Evolutionary conservation across 2,888 invertebrate species (phyloP), one percentile per base, ranked within the genome.

Genomic region (Sminthurides aquaticus): DNA sequence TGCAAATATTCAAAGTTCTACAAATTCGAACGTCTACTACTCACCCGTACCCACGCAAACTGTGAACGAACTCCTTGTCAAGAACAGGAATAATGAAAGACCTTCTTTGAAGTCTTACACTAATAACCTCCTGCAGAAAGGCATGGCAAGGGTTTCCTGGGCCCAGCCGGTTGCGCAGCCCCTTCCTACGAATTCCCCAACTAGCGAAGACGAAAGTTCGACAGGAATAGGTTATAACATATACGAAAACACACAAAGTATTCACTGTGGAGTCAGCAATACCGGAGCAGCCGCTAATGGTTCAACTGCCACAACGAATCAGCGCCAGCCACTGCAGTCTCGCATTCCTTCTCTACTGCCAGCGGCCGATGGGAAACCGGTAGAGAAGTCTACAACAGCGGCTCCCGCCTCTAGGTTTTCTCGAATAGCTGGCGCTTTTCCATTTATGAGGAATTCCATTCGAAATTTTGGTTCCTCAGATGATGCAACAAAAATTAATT

Each of bases 121-220:
- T 24, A 57, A 57, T 24, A 70, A 60, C 25, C 69, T 73, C 57
- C 63, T 73, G 11, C 71, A 72, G 34, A 67, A 67, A 34, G 65
- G 66, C 2, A 64, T 66, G 43, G 59, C 69, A 20, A 61, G 72
- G 24, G 72, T 74, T 1, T 70, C 70, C 11, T 74, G 74, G 74
- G 72, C 72, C 2, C 72, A 74, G 49, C 74, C 74, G 1, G 67
- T 74, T 20, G 70, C 72, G 8, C 66, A 66, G 49, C 71, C 71
- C 2, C 49, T 72, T 1, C 72, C 71, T 11, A 67, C 68, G 22
- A 64, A 60, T 22, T 68, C 66, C 18, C 69, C 69, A 8, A 64
- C 63, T 0, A 58, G 54, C 54, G 67, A 67, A 26, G 67, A 67
- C 49, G 62, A 62, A 52, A 27, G 26, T 15, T 20, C 18, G 5